phyloP scores from a whole-genome alignment of 2,797 vertebrate species.

The Triplophysa yarkandensis region DNA sequence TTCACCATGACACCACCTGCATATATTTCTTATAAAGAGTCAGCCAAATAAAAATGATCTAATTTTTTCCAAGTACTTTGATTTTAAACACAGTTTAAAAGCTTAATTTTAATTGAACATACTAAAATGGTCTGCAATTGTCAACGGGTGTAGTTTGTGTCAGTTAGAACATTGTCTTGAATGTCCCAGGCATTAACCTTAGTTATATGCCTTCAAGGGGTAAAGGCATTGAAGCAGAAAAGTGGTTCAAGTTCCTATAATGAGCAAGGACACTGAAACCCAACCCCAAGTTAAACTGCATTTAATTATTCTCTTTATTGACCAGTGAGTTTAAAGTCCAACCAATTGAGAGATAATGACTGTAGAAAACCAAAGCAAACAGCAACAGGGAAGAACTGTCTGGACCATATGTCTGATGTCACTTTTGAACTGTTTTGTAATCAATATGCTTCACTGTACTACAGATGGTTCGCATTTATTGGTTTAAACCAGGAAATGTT shows the following conservation, averaged over 20 bases:
- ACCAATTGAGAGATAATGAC: not conserved
- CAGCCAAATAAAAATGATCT: not conserved
- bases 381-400: conserved; percentile 3
- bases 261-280: conserved; percentile 55
- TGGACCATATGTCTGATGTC: conserved; percentile 3
- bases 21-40: not conserved
- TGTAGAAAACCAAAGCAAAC: conserved; percentile 16
- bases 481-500: conserved; percentile 7
- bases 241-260: conserved; percentile 41
- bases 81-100: no score
- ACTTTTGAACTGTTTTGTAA: conserved; percentile 24
- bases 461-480: conserved; percentile 38
- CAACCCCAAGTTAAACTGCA: conserved; percentile 33
- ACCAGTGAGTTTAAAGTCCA: conserved; percentile 35
- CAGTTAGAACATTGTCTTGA: conserved; percentile 22
- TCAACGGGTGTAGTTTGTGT: not conserved
- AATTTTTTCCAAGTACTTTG: not conserved
- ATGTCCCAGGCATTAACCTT: conserved; percentile 49
- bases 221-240: conserved; percentile 43
- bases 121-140: not conserved
- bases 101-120: conserved; percentile 23
- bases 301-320: conserved; percentile 53
- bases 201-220: conserved; percentile 48
- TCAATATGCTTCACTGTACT: not conserved
- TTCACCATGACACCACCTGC: not conserved